Evolutionary conservation across 1,140 invertebrate species (phyloP), one percentile per base, ranked within the genome.

Genomic region (Saccostrea cuccullata): DNA sequence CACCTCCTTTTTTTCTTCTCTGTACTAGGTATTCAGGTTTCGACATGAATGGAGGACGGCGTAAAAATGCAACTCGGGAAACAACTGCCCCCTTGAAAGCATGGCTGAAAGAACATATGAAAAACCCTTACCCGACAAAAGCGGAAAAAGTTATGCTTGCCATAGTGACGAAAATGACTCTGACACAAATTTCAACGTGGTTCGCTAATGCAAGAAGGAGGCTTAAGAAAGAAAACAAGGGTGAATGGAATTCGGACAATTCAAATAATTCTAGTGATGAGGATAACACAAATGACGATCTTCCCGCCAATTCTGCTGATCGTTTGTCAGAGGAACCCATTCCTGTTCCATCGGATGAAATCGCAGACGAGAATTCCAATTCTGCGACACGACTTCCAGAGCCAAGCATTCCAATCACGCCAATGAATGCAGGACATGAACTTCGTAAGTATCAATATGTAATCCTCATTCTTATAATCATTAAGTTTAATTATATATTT

Each of bases 131-230:
- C 95, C 98, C 98, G 6, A 99, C 98, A 55, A 99, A 99, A 96
- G 98, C 98, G 26, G 98, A 99, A 95, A 99, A 99, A 95, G 99
- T 99, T 89, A 99, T 99, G 98, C 96, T 99, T 92, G 98, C 98
- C 67, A 99, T 99, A 93, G 98, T 99, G 92, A 99, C 98, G 82
- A 99, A 99, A 95, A 99, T 99, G 99, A 99, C 98, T 55, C 95
- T 99, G 77, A 99, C 98, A 9, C 98, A 99, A 95, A 94, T 95
- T 67, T 95, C 94, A 84, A 95, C 94, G 82, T 95, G 94, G 94
- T 95, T 95, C 87, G 94, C 94, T 55, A 95, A 95, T 89, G 95
- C 94, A 73, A 86, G 95, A 56, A 91, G 95, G 40, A 89, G 95
- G 12, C 91, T 95, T n/a, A 99, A 99, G 96, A 99, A 99, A 94